Percentiles rank a stretch among this genome's conserved stretches.
Conservation (phyloP, 2,888 invertebrate species). For the Agrochola circellaris region DNA sequence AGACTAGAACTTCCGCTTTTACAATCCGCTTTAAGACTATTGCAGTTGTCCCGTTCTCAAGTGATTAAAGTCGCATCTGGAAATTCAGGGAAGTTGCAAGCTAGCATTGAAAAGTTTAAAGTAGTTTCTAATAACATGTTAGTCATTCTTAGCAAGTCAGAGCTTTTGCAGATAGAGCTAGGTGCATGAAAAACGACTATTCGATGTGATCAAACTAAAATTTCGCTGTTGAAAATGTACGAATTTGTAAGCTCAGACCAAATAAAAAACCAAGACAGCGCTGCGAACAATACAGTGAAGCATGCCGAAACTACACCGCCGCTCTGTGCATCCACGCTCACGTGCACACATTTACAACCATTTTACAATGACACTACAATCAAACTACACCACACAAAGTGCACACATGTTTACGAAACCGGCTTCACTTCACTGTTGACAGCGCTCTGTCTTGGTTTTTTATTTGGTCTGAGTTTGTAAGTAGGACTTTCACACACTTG, state of each 20-base stretch:
- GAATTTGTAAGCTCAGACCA: too few relatives aligned
- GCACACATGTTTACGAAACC: too few relatives aligned
- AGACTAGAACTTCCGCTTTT: slow-evolving; percentile 54
- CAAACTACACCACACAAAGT: too few relatives aligned
- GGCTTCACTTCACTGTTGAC: too few relatives aligned
- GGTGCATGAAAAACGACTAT: slow-evolving; percentile 10
- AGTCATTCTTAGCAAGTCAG: slow-evolving; percentile 36
- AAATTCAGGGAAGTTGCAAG: slow-evolving; percentile 45
- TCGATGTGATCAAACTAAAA: slow-evolving; percentile 16
- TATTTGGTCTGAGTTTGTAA: slow-evolving; percentile 16
- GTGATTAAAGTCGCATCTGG: slow-evolving; percentile 62
- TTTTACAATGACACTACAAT: too few relatives aligned
- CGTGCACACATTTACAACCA: too few relatives aligned
- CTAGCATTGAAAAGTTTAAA: slow-evolving; percentile 55
- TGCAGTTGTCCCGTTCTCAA: slow-evolving; percentile 62
- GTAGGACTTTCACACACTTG: slow-evolving; percentile 8
- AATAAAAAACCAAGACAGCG: too few relatives aligned
- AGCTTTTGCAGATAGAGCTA: slow-evolving; percentile 17
- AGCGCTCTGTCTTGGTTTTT: too few relatives aligned
- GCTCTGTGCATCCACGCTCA: too few relatives aligned
- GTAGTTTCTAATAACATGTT: slow-evolving; percentile 53
- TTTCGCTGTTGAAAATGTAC: background rate
- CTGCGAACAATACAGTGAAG: too few relatives aligned
- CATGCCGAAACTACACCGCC: too few relatives aligned
- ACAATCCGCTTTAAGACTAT: slow-evolving; percentile 62